Evolutionary conservation across 2,113 vertebrate genomes (phyloP).

Genomic region (Prolemur simus): DNA sequence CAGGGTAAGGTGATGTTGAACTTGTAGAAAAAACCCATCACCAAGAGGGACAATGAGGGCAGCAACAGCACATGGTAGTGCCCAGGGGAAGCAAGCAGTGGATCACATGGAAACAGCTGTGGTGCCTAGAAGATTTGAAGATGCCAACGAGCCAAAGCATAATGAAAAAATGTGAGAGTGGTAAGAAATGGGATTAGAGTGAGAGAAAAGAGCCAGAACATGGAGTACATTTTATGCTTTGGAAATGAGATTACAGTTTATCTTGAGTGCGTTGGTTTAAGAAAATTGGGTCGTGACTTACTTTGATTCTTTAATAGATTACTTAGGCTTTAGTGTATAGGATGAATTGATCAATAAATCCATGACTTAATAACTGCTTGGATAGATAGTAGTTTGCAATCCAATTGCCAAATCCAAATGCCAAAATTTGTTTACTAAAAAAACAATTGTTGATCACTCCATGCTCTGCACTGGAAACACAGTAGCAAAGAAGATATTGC

Average conservation of each 20-base stretch:
- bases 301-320: not conserved
- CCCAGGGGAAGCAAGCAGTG: not conserved
- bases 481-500: not conserved
- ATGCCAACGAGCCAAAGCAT: not conserved
- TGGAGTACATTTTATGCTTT: not conserved
- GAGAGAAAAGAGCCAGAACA: not conserved
- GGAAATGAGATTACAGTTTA: not conserved
- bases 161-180: not conserved
- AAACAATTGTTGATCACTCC: not conserved
- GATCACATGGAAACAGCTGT: not conserved
- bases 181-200: not conserved
- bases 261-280: not conserved
- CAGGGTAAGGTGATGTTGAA: not conserved
- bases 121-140: not conserved
- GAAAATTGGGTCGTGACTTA: not conserved
- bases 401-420: not conserved
- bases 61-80: not conserved
- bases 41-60: not conserved
- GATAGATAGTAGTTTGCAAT: not conserved
- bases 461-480: not conserved
- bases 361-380: not conserved
- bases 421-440: not conserved
- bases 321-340: not conserved
- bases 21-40: not conserved
- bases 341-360: not conserved